Evolutionary conservation across 1,140 invertebrate species (phyloP).

Genomic region (Polyergus mexicanus): DNA sequence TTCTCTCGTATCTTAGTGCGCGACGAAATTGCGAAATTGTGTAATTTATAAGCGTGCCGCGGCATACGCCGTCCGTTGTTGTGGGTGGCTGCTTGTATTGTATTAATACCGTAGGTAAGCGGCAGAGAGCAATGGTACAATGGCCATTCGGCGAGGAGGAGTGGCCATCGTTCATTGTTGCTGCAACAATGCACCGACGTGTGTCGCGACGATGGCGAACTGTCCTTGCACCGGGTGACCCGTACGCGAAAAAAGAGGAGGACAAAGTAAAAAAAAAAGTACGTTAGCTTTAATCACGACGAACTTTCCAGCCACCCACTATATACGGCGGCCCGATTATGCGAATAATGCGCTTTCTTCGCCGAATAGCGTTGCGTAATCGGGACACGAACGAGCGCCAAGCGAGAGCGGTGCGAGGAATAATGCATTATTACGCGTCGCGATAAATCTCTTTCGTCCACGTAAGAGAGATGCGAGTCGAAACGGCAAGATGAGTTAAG

Average conservation of each 20-base stretch:
- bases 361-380: slow-evolving; percentile 46
- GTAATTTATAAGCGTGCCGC: slow-evolving; percentile 72
- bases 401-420: slow-evolving; percentile 51
- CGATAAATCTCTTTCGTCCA: slow-evolving; percentile 17
- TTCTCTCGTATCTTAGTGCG: slow-evolving; percentile 49
- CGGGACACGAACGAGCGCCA: slow-evolving; percentile 14
- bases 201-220: neutral
- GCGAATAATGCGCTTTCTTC: slow-evolving; percentile 58
- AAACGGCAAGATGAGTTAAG: neutral
- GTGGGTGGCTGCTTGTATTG: slow-evolving; percentile 64
- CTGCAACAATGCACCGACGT: slow-evolving; percentile 66
- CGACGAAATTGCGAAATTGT: slow-evolving; percentile 67
- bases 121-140: slow-evolving; percentile 48
- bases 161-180: slow-evolving; percentile 73
- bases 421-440: slow-evolving; percentile 50
- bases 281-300: slow-evolving; percentile 58
- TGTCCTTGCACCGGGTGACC: slow-evolving; percentile 61
- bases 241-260: neutral
- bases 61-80: slow-evolving; percentile 58
- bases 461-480: neutral
- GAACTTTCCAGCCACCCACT: slow-evolving; percentile 61
- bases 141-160: slow-evolving; percentile 33
- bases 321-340: slow-evolving; percentile 41
- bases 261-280: slow-evolving; percentile 11
- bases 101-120: slow-evolving; percentile 51